A percentile compares a stretch with the other conserved stretches of the same genome.
phyloP scores from a whole-genome alignment of 2,797 vertebrate genomes.

The Decapterus maruadsi region DNA sequence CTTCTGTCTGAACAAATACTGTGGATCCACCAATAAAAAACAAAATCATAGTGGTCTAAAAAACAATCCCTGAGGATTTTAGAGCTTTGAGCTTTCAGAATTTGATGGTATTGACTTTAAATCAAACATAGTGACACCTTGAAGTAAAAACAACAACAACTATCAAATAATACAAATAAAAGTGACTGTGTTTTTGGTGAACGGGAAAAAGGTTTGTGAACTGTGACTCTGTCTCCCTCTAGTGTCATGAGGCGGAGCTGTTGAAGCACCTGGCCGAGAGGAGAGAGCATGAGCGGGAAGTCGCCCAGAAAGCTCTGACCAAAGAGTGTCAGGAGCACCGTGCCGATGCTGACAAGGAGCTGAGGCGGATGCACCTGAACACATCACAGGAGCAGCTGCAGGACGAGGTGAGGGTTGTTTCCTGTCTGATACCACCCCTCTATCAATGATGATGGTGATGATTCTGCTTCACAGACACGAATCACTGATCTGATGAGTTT shows the following conservation, averaged over 20 bases:
- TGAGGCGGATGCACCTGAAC: constrained; percentile 90
- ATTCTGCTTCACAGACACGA: background rate
- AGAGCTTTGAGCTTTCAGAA: background rate
- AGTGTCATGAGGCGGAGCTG: constrained; percentile 96
- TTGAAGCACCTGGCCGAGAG: constrained; percentile 94
- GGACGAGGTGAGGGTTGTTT: constrained; percentile 87
- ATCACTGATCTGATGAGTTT: background rate
- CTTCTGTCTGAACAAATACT: background rate
- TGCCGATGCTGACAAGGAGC: constrained; percentile 92
- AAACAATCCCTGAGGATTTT: constrained; percentile 18
- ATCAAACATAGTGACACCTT: too few relatives aligned
- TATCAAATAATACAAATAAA: background rate
- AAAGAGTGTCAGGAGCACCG: constrained; percentile 92
- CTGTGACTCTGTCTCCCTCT: constrained; percentile 9
- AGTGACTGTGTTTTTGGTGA: background rate
- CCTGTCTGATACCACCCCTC: accelerated
- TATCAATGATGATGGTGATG: background rate
- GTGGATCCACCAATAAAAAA: background rate
- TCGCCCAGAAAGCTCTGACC: constrained; percentile 94
- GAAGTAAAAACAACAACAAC: too few relatives aligned
- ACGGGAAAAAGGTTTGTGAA: background rate
- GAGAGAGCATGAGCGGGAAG: constrained; percentile 92
- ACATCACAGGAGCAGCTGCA: constrained; percentile 91
- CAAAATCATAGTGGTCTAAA: background rate
- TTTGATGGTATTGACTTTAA: too few relatives aligned